Evolutionary conservation across 2,113 vertebrate species (phyloP).

Genomic region (Campylomormyrus numenius): DNA sequence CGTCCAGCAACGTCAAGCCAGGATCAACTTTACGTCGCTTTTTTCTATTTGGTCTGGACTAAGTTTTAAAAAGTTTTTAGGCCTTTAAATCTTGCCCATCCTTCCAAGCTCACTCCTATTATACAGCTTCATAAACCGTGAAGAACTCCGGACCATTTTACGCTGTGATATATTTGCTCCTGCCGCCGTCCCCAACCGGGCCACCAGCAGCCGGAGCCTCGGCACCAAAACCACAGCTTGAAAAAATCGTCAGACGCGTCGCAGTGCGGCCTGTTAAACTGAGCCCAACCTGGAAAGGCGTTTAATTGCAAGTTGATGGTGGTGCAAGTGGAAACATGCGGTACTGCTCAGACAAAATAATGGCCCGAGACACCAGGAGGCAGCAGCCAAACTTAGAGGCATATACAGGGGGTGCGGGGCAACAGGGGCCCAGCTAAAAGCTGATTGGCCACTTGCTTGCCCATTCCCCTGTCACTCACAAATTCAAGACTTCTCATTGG

Average conservation of each 20-base stretch:
- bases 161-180: not conserved
- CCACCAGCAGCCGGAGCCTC: not conserved
- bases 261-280: not conserved
- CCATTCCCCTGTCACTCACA: not conserved
- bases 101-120: not conserved
- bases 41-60: not conserved
- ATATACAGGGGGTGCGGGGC: not conserved
- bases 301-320: not conserved
- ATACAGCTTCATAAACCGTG: not conserved
- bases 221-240: not conserved
- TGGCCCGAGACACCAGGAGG: not conserved
- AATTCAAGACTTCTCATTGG: not conserved
- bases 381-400: not conserved
- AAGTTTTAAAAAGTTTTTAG: not conserved
- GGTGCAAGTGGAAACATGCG: not conserved
- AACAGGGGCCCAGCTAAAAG: not conserved
- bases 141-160: not conserved
- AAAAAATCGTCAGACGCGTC: not conserved
- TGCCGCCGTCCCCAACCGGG: not conserved
- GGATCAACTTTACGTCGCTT: not conserved
- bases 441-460: not conserved
- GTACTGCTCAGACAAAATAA: not conserved
- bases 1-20: not conserved
- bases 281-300: not conserved
- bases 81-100: not conserved